Percentiles rank a stretch among this genome's conserved stretches.
These are phyloP conservation scores for Tachuris rubrigastra DNA, from an alignment of 2,113 vertebrate species.

Conservation along the genomic window DNA sequence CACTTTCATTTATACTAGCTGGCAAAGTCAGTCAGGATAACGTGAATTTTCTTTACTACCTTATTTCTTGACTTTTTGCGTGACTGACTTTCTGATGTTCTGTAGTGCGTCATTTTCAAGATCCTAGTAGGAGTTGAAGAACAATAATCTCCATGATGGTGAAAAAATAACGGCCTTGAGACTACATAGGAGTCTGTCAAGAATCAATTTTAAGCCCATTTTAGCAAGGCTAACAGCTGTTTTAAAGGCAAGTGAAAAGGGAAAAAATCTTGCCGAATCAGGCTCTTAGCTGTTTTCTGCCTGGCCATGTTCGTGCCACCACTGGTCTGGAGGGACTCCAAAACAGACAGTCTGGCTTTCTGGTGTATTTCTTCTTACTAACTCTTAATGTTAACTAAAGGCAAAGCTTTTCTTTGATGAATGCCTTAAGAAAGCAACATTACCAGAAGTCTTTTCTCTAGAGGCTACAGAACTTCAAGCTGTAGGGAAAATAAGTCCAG, in stretches of 20 bases:
- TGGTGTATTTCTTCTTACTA: not conserved
- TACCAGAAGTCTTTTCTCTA: not conserved
- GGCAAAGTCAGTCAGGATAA: conserved; percentile 21
- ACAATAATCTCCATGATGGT: conserved; percentile 46
- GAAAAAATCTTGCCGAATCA: not conserved
- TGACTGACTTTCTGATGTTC: conserved; percentile 7
- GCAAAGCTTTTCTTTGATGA: not conserved
- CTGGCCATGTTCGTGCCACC: not conserved
- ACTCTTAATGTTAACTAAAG: conserved; percentile 3
- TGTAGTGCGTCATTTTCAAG: conserved; percentile 31
- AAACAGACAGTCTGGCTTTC: not conserved
- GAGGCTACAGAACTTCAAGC: not conserved
- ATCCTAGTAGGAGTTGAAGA: not conserved
- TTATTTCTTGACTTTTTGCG: conserved; percentile 51
- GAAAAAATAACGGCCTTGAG: not conserved
- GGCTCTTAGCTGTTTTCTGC: not conserved
- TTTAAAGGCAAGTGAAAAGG: not conserved
- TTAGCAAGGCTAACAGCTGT: not conserved
- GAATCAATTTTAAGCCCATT: conserved; percentile 20
- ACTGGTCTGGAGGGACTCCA: not conserved
- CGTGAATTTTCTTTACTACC: conserved; percentile 40
- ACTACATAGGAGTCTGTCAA: conserved; percentile 32
- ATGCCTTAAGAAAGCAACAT: not conserved
- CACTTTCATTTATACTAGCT: conserved; percentile 50
- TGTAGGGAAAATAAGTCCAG: not conserved